Evolutionary conservation across 2,113 vertebrate species (phyloP).

Genomic region (Zapus hudsonius): DNA sequence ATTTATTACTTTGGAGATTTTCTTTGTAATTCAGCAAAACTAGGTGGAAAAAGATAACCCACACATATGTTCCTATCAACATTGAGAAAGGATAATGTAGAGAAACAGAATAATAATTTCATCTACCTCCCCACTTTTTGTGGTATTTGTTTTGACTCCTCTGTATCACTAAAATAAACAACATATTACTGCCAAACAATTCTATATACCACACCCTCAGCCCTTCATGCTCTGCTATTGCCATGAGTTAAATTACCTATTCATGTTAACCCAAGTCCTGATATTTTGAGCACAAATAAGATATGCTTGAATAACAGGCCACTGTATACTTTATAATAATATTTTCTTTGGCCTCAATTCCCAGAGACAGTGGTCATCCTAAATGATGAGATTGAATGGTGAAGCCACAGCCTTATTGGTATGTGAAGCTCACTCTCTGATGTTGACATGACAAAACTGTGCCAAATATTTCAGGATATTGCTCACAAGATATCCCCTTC

Average conservation of each 20-base stretch:
- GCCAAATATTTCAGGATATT: neutral
- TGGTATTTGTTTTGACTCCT: neutral
- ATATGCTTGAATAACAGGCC: too few species aligned
- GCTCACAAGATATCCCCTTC: too few species aligned
- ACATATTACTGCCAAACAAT: too few species aligned
- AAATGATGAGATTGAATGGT: neutral
- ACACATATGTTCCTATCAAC: neutral
- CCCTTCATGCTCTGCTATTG: too few species aligned
- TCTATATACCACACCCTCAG: too few species aligned
- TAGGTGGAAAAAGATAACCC: neutral
- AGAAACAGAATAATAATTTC: neutral
- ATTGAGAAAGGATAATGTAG: neutral
- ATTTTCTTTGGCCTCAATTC: neutral
- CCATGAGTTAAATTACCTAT: too few species aligned
- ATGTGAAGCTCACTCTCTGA: neutral
- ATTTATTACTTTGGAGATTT: neutral
- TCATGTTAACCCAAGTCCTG: too few species aligned
- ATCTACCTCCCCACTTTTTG: neutral
- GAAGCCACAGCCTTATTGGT: neutral
- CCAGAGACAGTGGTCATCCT: neutral
- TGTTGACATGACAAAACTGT: neutral
- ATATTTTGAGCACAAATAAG: too few species aligned
- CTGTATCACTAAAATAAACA: too few species aligned
- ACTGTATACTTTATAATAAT: neutral
- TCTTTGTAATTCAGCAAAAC: conserved; percentile 9